Evolutionary conservation across 2,113 vertebrate genomes (phyloP).

Genomic region (Tiliqua scincoides): DNA sequence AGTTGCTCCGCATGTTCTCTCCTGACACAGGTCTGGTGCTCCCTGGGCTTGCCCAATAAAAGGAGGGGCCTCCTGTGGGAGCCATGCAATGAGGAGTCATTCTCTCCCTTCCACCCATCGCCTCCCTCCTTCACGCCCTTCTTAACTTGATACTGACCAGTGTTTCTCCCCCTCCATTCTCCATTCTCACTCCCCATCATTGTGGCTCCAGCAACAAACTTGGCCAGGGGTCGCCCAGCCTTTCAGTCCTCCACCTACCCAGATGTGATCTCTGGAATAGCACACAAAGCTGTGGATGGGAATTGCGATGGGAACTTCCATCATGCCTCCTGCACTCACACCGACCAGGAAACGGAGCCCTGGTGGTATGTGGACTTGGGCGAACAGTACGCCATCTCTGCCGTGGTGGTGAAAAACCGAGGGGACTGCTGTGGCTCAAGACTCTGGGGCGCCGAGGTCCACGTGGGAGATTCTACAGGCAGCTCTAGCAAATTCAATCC

Average conservation of each 20-base stretch:
- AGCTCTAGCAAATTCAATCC: not conserved
- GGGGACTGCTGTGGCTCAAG: slow-evolving; percentile 15
- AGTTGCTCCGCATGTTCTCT: too few relatives aligned
- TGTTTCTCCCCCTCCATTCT: too few relatives aligned
- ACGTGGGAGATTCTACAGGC: slow-evolving; percentile 8
- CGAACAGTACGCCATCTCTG: not conserved
- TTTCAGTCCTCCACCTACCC: not conserved
- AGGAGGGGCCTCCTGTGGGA: too few relatives aligned
- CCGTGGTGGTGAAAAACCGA: slow-evolving; percentile 24
- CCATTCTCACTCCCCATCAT: too few relatives aligned
- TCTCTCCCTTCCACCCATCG: too few relatives aligned
- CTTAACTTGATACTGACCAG: too few relatives aligned
- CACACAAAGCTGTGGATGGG: not conserved
- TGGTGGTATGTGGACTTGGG: slow-evolving; percentile 56
- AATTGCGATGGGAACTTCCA: not conserved
- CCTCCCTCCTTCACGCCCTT: too few relatives aligned
- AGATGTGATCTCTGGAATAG: too few relatives aligned
- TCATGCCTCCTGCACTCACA: slow-evolving; percentile 1
- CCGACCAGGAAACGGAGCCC: not conserved
- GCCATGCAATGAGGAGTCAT: too few relatives aligned
- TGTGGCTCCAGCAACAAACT: not conserved
- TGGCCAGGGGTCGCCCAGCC: not conserved
- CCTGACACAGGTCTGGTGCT: too few relatives aligned
- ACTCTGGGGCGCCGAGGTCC: slow-evolving; percentile 32
- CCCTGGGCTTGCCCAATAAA: too few relatives aligned